Percentiles rank a stretch among this genome's conserved stretches.
These are phyloP conservation scores for Leptobrachium ailaonicum DNA, from an alignment of 2,113 vertebrate genomes.

Conservation along the genomic window DNA sequence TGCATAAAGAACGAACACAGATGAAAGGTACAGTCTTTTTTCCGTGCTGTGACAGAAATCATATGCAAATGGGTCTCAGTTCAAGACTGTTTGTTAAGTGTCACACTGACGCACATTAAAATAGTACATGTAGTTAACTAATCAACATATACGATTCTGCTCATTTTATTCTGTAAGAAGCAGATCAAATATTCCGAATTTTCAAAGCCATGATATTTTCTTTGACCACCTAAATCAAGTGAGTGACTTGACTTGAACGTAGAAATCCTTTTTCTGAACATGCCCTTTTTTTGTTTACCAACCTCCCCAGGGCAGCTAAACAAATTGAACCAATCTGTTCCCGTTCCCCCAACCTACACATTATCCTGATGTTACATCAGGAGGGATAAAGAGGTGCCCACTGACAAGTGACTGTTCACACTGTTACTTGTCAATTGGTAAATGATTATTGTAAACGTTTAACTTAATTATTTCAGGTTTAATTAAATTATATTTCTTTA, in stretches of 20 bases:
- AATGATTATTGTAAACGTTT: too few species aligned
- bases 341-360: slow-evolving; percentile 19
- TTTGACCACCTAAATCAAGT: slow-evolving; percentile 47
- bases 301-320: slow-evolving; percentile 45
- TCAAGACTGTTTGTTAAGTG: slow-evolving; percentile 69
- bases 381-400: not conserved
- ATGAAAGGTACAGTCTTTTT: slow-evolving; percentile 65
- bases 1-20: slow-evolving; percentile 60
- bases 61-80: slow-evolving; percentile 68
- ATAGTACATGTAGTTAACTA: slow-evolving; percentile 62
- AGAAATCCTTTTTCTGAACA: slow-evolving; percentile 33
- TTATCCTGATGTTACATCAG: not conserved
- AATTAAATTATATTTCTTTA: too few species aligned
- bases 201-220: slow-evolving; percentile 46
- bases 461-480: too few species aligned
- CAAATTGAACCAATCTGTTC: slow-evolving; percentile 47
- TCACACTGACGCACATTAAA: slow-evolving; percentile 65
- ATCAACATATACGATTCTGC: slow-evolving; percentile 64
- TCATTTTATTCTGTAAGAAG: slow-evolving; percentile 66
- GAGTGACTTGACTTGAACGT: slow-evolving; percentile 34
- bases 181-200: slow-evolving; percentile 47
- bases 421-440: not conserved
- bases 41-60: slow-evolving; percentile 65
- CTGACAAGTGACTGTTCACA: slow-evolving; percentile 15
- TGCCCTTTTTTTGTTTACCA: slow-evolving; percentile 47